Conservation (phyloP, 2,113 vertebrate species). For the Gobius niger region DNA sequence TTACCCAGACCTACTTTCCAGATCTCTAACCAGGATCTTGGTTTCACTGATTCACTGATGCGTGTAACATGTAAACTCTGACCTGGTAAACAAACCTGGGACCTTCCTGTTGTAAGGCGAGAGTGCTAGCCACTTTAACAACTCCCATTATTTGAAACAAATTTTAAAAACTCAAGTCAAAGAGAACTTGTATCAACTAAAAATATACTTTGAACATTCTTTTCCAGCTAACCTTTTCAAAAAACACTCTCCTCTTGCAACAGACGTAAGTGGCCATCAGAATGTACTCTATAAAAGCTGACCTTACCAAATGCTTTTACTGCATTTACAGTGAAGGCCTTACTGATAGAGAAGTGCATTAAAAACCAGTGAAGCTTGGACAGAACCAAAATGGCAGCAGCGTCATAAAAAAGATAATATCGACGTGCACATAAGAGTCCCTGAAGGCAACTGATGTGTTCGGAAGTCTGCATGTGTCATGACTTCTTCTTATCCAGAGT, state of each 20-base stretch:
- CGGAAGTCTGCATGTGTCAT: constrained; percentile 19
- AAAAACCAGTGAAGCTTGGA: constrained; percentile 55
- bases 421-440: constrained; percentile 30
- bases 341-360: constrained; percentile 35
- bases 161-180: background rate
- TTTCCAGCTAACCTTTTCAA: background rate
- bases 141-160: too few relatives aligned
- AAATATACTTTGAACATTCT: background rate
- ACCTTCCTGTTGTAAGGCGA: too few relatives aligned
- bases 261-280: constrained; percentile 1
- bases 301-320: constrained; percentile 44
- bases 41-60: too few relatives aligned
- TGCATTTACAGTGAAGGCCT: constrained; percentile 25
- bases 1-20: too few relatives aligned
- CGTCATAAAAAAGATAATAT: constrained; percentile 63
- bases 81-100: too few relatives aligned
- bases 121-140: too few relatives aligned
- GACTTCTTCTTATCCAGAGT: constrained; percentile 19
- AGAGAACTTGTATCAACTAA: background rate
- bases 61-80: too few relatives aligned
- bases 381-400: constrained; percentile 44
- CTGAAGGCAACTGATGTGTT: constrained; percentile 18
- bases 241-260: background rate
- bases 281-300: constrained; percentile 30
- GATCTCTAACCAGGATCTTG: too few relatives aligned